A percentile compares a stretch with the other conserved stretches of the same genome.
Conservation (phyloP, 2,888 invertebrate genomes). For the Cryptus viduatorius region DNA sequence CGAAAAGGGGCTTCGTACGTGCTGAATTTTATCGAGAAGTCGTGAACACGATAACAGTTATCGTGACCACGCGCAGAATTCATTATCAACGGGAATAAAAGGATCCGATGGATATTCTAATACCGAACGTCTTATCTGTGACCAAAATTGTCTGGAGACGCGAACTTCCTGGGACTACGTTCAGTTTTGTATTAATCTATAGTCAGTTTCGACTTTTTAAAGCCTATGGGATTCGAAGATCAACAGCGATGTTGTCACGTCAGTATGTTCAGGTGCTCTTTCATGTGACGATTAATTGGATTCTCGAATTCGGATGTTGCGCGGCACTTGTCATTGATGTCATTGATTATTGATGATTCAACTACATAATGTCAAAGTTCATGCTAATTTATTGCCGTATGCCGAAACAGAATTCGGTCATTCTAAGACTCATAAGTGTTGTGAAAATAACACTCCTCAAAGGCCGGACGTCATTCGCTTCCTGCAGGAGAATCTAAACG, state of each 20-base stretch:
- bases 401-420: too few species aligned
- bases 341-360: too few species aligned
- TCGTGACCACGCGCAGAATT: neutral
- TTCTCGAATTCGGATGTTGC: too few species aligned
- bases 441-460: too few species aligned
- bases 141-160: neutral
- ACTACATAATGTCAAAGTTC: too few species aligned
- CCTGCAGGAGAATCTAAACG: too few species aligned
- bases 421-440: too few species aligned
- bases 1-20: neutral
- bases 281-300: too few species aligned
- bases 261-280: neutral
- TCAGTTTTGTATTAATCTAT: neutral
- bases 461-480: too few species aligned
- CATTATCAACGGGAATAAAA: neutral
- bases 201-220: neutral
- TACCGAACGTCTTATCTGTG: neutral
- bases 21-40: neutral
- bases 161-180: neutral
- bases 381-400: too few species aligned
- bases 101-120: neutral
- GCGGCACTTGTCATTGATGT: too few species aligned
- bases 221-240: neutral
- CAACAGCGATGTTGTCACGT: too few species aligned
- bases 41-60: neutral